Conservation (phyloP, 1,140 invertebrate species). For the Caenorhabditis briggsae region DNA sequence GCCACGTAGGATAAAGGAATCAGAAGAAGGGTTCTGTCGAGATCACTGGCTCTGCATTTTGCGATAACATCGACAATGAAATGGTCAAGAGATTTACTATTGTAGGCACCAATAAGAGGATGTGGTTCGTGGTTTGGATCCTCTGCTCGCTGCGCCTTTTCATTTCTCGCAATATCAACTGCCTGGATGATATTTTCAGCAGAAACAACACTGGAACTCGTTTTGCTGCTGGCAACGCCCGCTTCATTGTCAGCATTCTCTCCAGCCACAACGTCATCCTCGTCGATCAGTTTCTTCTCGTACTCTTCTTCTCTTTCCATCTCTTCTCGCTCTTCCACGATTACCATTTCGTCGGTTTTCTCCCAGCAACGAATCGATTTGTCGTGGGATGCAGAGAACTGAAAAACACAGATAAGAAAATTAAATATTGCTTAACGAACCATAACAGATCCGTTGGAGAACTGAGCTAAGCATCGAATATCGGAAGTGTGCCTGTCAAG, state of each 20-base stretch:
- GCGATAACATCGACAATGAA: constrained; percentile 87
- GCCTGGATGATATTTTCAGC: constrained; percentile 76
- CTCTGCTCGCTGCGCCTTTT: constrained; percentile 62
- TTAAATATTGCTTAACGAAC: constrained; percentile 51
- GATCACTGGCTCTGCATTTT: constrained; percentile 86
- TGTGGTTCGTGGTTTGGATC: constrained; percentile 80
- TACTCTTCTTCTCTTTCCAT: constrained; percentile 77
- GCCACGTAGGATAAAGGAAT: constrained; percentile 87
- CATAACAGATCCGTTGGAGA: constrained; percentile 66
- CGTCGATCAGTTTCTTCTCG: constrained; percentile 78
- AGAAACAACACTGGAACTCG: constrained; percentile 86
- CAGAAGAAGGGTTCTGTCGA: constrained; percentile 89
- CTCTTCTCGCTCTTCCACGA: constrained; percentile 92
- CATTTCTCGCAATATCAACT: constrained; percentile 73
- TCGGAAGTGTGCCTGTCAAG: constrained; percentile 81
- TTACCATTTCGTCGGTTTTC: constrained; percentile 88
- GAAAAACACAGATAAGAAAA: constrained; percentile 73
- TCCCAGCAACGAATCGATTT: constrained; percentile 89
- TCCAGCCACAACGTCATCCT: constrained; percentile 82
- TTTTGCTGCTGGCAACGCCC: constrained; percentile 88
- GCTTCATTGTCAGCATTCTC: constrained; percentile 81
- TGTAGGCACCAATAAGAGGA: constrained; percentile 85
- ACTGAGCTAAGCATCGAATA: constrained; percentile 69
- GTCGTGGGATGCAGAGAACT: constrained; percentile 90
- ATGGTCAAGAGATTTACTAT: constrained; percentile 84